A percentile compares a stretch with the other conserved stretches of the same genome.
phyloP scores from a whole-genome alignment of 2,888 invertebrate genomes.

The Heteropelma amictum region DNA sequence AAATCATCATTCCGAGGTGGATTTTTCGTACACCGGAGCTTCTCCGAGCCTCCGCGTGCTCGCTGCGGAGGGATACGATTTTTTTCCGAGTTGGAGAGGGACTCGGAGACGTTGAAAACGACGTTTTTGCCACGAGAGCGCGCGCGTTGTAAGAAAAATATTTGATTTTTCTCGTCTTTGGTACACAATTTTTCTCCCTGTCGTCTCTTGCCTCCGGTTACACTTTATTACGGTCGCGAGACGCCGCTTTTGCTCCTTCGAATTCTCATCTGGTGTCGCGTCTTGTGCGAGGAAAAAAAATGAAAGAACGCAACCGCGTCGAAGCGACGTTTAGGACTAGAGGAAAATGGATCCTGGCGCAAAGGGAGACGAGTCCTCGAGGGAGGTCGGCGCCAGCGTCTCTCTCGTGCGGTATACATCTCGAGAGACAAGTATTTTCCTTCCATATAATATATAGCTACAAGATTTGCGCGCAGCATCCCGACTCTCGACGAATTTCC shows the following conservation, averaged over 20 bases:
- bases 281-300: slow-evolving; percentile 2
- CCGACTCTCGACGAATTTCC: no score
- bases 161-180: neutral
- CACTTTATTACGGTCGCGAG: slow-evolving; percentile 60
- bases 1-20: no score
- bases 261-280: slow-evolving; percentile 45
- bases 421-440: no score
- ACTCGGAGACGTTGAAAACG: slow-evolving; percentile 1
- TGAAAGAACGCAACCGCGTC: neutral
- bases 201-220: slow-evolving; percentile 54
- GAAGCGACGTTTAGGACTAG: neutral
- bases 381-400: slow-evolving; percentile 59
- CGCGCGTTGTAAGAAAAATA: neutral
- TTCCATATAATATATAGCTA: neutral
- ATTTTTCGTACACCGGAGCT: no score
- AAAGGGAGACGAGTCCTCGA: slow-evolving; percentile 47
- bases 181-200: slow-evolving; percentile 3
- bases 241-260: slow-evolving; percentile 15
- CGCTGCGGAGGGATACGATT: slow-evolving; percentile 26
- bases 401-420: neutral
- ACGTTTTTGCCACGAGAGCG: slow-evolving; percentile 21
- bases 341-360: slow-evolving; percentile 26
- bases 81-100: neutral
- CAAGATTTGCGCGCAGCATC: no score
- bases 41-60: no score